Evolutionary conservation across 2,797 vertebrate species (phyloP).

Genomic region (Rhabdomys pumilio): DNA sequence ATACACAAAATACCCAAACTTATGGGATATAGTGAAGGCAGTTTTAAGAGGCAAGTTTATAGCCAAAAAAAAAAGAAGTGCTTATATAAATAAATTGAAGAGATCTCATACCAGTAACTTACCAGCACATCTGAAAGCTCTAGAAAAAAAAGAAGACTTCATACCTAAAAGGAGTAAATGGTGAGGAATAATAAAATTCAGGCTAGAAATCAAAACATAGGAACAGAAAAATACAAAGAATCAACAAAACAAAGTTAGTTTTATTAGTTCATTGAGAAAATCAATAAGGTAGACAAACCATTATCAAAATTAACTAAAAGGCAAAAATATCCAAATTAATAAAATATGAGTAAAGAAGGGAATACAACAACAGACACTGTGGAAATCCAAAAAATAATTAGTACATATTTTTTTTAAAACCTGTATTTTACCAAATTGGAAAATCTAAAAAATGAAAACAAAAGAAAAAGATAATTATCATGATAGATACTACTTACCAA

Average conservation of each 20-base stretch:
- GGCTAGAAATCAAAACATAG: background rate
- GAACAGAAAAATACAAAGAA: background rate
- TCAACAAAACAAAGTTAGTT: background rate
- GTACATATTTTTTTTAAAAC: background rate
- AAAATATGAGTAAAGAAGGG: background rate
- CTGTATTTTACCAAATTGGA: background rate
- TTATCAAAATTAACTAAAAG: background rate
- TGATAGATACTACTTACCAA: background rate
- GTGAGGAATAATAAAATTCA: background rate
- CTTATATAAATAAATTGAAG: background rate
- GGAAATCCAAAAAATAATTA: background rate
- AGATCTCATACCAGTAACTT: background rate
- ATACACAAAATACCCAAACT: background rate
- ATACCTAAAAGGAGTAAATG: background rate
- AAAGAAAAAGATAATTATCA: background rate
- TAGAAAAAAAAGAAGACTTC: background rate
- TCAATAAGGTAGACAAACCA: background rate
- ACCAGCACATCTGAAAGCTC: background rate
- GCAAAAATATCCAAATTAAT: background rate
- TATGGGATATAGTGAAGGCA: background rate
- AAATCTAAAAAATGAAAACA: background rate
- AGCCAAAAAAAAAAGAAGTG: background rate
- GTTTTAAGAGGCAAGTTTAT: background rate
- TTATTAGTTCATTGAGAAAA: background rate
- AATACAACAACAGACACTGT: background rate